Evolutionary conservation across 2,888 invertebrate species (phyloP).

Genomic region (Xanthia icteritia): DNA sequence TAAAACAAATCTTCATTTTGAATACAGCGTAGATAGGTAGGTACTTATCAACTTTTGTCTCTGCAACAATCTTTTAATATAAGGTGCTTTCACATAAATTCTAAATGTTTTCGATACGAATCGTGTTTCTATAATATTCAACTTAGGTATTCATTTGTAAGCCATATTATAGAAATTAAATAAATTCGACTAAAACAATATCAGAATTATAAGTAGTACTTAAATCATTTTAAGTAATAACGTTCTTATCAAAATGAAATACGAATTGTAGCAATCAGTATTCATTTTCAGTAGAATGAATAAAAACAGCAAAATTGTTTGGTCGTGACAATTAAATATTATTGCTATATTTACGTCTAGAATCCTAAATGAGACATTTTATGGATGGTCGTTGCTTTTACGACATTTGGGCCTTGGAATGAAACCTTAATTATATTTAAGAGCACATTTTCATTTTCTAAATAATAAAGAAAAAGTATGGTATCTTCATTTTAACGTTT

Average conservation of each 20-base stretch:
- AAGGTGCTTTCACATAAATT: conserved; percentile 2
- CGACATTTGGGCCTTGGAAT: conserved; percentile 45
- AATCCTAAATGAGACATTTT: conserved; percentile 59
- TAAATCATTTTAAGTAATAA: conserved; percentile 13
- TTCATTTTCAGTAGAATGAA: conserved; percentile 38
- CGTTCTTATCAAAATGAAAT: conserved; percentile 29
- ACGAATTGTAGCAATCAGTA: conserved; percentile 38
- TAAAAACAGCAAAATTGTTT: conserved; percentile 50
- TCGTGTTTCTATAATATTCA: conserved; percentile 11
- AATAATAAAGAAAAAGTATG: conserved; percentile 58
- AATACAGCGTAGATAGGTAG: background rate
- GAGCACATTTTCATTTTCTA: conserved; percentile 51
- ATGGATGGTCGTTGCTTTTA: conserved; percentile 51
- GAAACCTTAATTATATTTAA: conserved; percentile 58
- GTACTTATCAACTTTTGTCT: background rate
- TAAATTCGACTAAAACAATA: background rate
- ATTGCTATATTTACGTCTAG: conserved; percentile 44
- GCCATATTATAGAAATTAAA: background rate
- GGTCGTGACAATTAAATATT: conserved; percentile 48
- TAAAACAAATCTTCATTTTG: background rate
- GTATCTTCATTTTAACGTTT: conserved; percentile 20
- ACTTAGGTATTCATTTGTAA: background rate
- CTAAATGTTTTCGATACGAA: background rate
- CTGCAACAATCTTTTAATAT: background rate
- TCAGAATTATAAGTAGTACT: background rate